Conservation (phyloP, 2,888 invertebrate genomes). For the Alitta virens region DNA sequence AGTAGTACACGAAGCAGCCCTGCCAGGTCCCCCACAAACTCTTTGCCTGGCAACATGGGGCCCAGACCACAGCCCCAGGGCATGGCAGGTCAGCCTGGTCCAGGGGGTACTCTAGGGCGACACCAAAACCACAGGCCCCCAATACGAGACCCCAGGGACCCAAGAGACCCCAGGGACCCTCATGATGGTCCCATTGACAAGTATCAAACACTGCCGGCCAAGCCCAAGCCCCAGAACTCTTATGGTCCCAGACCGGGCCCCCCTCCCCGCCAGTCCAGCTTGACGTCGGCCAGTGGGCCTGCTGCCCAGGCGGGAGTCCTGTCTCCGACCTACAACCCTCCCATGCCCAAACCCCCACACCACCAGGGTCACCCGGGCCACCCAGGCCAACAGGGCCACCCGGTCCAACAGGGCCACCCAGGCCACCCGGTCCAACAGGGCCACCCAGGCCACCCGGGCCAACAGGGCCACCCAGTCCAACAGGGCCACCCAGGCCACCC, state of each 20-base stretch:
- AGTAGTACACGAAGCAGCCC: constrained; percentile 7
- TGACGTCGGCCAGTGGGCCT: background rate
- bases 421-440: too few relatives aligned
- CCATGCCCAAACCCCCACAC: background rate
- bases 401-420: too few relatives aligned
- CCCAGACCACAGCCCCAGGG: background rate
- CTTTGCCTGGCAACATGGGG: background rate
- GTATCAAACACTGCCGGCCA: background rate
- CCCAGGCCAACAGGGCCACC: too few relatives aligned
- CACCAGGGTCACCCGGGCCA: too few relatives aligned
- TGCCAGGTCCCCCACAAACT: background rate
- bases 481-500: background rate
- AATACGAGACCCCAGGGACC: too few relatives aligned
- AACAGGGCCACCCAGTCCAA: constrained; percentile 8
- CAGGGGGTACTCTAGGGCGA: background rate
- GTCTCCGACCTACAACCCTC: constrained; percentile 3
- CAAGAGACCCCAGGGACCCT: background rate
- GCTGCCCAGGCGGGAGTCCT: background rate
- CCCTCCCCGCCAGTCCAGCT: background rate
- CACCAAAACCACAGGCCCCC: background rate
- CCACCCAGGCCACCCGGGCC: background rate
- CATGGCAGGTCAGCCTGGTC: background rate
- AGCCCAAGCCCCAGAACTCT: background rate
- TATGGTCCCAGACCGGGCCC: background rate
- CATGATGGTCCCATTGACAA: background rate